Evolutionary conservation across 2,888 invertebrate genomes (phyloP), one percentile per base, ranked within the genome.

Genomic region (Dysmachus trigonus): DNA sequence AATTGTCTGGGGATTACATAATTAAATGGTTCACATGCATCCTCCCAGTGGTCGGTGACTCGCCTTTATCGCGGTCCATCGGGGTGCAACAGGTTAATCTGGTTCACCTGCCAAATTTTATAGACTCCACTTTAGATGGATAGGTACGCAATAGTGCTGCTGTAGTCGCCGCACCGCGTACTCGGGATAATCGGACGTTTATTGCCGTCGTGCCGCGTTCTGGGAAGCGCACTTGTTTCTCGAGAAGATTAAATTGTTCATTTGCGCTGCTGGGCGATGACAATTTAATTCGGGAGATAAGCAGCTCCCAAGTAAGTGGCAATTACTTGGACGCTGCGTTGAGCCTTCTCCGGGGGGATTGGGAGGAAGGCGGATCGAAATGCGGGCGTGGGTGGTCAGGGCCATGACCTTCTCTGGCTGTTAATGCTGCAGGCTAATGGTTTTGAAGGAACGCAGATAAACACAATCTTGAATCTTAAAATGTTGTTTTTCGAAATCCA

Each of bases 21-120:
- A 83, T 83, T 83, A 83, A 83, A 83, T 83, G 83, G 83, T 83
- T 83, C 83, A 83, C 83, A 83, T 83, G 72, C 71, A 62, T 31
- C 53, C 47, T 81, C 31, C 27, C 71, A 18, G 71, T 83, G 41
- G 72, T 30, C 35, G 83, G 22, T 83, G 41, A 72, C 38, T 83
- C 31, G 33, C 30, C 38, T 72, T 71, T 72, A 72, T 72, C 38
- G 38, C n/a, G 30, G 38, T 7, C 83, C 15, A 83, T 83, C 38
- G 38, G 38, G 83, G 72, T 83, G 83, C 83, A 72, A 83, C 83
- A 83, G 83, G 83, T 83, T 83, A 71, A 83, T 83, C 72, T 72
- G 47, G 72, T 72, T 83, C 83, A 83, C 83, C 83, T 83, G 83
- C 72, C 83, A 83, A 83, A 83, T 72, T 83, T 83, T 72, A 83